These are phyloP conservation scores for Odontophorus gujanensis DNA, from an alignment of 2,113 vertebrate genomes.

Conservation along the genomic window DNA sequence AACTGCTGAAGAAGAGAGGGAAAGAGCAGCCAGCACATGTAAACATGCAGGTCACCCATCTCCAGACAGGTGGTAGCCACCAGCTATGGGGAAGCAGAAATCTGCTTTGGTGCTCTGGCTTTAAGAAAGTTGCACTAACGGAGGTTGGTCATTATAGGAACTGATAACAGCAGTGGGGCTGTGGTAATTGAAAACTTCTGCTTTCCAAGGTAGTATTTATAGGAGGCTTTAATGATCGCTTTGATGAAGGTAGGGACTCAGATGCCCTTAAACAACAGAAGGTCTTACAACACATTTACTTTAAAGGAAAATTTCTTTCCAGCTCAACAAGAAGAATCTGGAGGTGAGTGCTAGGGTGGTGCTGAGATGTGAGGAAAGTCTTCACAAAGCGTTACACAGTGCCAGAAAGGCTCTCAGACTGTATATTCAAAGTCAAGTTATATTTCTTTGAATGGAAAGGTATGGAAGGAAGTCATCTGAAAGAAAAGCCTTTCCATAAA, in stretches of 20 bases:
- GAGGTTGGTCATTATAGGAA: background rate
- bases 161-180: background rate
- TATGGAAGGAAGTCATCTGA: background rate
- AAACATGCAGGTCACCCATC: background rate
- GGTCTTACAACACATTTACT: background rate
- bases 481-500: background rate
- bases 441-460: background rate
- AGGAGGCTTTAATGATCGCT: background rate
- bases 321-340: background rate
- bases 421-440: background rate
- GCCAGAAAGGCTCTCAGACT: background rate
- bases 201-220: background rate
- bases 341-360: background rate
- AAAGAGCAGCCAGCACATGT: accelerated
- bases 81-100: background rate
- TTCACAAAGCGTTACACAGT: too few relatives aligned
- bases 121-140: background rate
- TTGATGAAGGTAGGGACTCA: background rate
- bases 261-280: background rate
- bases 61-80: background rate
- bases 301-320: background rate
- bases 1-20: background rate
- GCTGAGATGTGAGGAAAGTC: background rate
- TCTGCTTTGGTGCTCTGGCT: background rate
- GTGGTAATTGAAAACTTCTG: background rate